phyloP scores from a whole-genome alignment of 2,888 invertebrate species.

The Aleiodes testaceus region DNA sequence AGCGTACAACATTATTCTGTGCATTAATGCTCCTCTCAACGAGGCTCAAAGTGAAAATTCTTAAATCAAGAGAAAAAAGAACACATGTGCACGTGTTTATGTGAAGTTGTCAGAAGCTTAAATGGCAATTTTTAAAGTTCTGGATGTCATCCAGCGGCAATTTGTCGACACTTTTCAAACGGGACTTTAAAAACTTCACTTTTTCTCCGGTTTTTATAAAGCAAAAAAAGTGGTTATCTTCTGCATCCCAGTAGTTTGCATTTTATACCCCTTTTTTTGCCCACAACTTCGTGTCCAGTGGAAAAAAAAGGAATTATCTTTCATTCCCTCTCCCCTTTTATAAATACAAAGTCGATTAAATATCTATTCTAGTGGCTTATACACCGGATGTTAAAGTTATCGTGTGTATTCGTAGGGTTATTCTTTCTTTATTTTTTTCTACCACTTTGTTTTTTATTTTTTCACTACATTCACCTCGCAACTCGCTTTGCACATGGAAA shows the following conservation, averaged over 20 bases:
- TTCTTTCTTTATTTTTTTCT: conserved; percentile 48
- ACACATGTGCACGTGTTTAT: conserved; percentile 11
- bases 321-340: conserved; percentile 19
- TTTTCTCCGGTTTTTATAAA: neutral
- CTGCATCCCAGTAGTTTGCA: conserved; percentile 64
- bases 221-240: neutral
- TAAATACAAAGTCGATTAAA: conserved; percentile 39
- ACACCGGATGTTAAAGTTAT: conserved; percentile 32
- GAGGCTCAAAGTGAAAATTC: conserved; percentile 5
- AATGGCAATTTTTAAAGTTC: conserved; percentile 5
- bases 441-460: conserved; percentile 29
- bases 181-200: neutral
- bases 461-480: conserved; percentile 28
- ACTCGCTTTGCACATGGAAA: conserved; percentile 36
- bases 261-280: conserved; percentile 42
- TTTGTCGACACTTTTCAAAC: conserved; percentile 15
- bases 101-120: neutral
- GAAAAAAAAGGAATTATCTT: conserved; percentile 17
- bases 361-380: conserved; percentile 28
- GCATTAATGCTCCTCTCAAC: conserved; percentile 6
- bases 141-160: neutral
- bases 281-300: conserved; percentile 38
- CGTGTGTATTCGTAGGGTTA: conserved; percentile 27
- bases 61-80: neutral
- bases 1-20: conserved; percentile 15